Percentiles rank a stretch among this genome's conserved stretches.
Conservation (phyloP, 2,888 invertebrate species). For the Lepas anatifera region DNA sequence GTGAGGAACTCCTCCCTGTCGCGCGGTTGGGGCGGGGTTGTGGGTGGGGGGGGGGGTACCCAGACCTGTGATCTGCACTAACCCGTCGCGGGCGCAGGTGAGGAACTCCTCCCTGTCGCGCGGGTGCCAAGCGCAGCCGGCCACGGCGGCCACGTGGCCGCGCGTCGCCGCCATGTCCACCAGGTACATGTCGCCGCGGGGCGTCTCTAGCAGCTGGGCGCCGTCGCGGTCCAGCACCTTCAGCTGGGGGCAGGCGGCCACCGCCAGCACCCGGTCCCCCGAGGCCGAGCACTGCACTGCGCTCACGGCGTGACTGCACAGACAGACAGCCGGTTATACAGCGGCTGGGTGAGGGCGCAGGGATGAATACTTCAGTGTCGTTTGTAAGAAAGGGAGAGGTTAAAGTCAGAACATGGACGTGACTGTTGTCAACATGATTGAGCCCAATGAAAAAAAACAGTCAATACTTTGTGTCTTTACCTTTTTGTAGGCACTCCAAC, state of each 20-base stretch:
- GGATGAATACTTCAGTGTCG: too few relatives aligned
- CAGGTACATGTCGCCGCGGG: slow-evolving; percentile 92
- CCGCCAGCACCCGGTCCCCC: slow-evolving; percentile 83
- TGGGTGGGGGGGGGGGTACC: too few relatives aligned
- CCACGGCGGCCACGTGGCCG: slow-evolving; percentile 85
- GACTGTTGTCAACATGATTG: too few relatives aligned
- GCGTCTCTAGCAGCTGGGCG: slow-evolving; percentile 80
- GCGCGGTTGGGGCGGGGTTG: too few relatives aligned
- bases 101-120: slow-evolving; percentile 80
- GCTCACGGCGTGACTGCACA: slow-evolving; percentile 69
- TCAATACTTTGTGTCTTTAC: too few relatives aligned
- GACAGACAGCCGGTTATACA: neutral
- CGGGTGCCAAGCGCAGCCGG: slow-evolving; percentile 89
- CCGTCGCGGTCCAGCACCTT: slow-evolving; percentile 92
- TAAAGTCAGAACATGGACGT: too few relatives aligned
- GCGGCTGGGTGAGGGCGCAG: too few relatives aligned
- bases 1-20: slow-evolving; percentile 86
- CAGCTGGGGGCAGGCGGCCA: slow-evolving; percentile 74
- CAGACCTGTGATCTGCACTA: too few relatives aligned
- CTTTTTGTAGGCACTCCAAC: too few relatives aligned
- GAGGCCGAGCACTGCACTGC: slow-evolving; percentile 82
- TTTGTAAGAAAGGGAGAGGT: too few relatives aligned
- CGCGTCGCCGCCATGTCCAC: slow-evolving; percentile 85
- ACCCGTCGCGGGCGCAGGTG: slow-evolving; percentile 85
- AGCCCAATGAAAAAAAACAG: too few relatives aligned